Base-by-base conservation (phyloP, 2,888 invertebrate genomes). In the Cacoxenus indagator region DNA sequence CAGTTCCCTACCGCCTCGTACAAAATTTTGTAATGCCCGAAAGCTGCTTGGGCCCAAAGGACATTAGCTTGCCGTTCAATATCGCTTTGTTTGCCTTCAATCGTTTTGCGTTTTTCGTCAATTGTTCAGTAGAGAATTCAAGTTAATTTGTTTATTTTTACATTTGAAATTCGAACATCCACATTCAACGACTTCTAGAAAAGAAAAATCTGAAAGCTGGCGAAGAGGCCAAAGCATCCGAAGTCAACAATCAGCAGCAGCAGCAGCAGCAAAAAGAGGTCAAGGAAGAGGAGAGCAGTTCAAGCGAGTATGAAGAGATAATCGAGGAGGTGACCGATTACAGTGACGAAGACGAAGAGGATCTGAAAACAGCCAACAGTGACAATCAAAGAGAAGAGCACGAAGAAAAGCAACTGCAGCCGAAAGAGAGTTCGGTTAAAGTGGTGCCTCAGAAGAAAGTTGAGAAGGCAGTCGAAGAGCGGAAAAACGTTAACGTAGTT, bases 131-230 rank as follows among this genome's bases (percentile, higher is more conserved):
- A 24, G 22, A 17, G 61, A 37, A 37, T 62, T 62, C 51, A 62
- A 45, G 61, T 62, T 62, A 43, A 55, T 55, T 24, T 43, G 61
- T 62, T 62, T 45, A 62, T 55, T 65, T 65, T 65, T 51, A 51
- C 29, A 46, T 27, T 51, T 9, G 22, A 51, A 48, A 19, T 65
- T 27, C 37, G 43, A 19, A 29, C 27, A 27, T 29, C 26, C 27
- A 69, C 54, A 75, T 70, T 67, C 68, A 43, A 26, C 61, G 61
- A 43, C 17, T 65, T 73, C 72, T 81, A 81, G 86, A 82, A 74
- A 75, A 78, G 75, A 83, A 84, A 66, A 73, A 70, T 67, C 78
- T 75, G 69, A 90, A 90, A 76, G 89, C 90, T 62, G 89, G 89
- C 78, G 89, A 89, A 73, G 86, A 86, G 76, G 86, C 88, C 84